Evolutionary conservation across 2,797 vertebrate genomes (phyloP).

Genomic region (Apogon hyalosoma): DNA sequence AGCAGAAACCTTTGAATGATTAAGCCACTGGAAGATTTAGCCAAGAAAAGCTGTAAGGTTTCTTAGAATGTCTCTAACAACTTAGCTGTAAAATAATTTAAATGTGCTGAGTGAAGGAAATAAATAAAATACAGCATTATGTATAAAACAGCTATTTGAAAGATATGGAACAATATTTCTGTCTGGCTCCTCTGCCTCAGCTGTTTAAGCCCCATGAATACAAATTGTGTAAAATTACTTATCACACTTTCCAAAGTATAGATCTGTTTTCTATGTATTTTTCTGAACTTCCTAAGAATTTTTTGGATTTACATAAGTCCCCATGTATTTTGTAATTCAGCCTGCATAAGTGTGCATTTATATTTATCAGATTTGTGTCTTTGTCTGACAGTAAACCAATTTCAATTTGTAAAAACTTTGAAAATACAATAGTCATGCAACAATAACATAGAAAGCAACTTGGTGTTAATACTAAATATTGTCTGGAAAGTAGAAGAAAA

Average conservation of each 20-base stretch:
- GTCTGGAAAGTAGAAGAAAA: too few species aligned
- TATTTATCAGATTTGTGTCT: neutral
- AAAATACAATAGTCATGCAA: too few species aligned
- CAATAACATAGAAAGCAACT: too few species aligned
- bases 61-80: slow-evolving; percentile 15
- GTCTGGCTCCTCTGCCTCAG: slow-evolving; percentile 3
- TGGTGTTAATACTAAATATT: too few species aligned
- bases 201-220: slow-evolving; percentile 4
- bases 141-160: slow-evolving; percentile 7
- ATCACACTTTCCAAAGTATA: neutral
- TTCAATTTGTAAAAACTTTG: too few species aligned
- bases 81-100: slow-evolving; percentile 10
- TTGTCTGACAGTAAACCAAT: neutral
- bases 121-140: slow-evolving; percentile 26
- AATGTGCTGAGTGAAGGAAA: slow-evolving; percentile 11
- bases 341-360: neutral
- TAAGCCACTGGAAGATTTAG: slow-evolving; percentile 27
- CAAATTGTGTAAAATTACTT: slow-evolving; percentile 3
- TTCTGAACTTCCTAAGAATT: neutral
- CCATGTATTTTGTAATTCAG: neutral
- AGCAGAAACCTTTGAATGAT: slow-evolving; percentile 48
- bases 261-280: neutral
- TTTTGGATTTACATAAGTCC: neutral
- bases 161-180: slow-evolving; percentile 15
- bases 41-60: slow-evolving; percentile 32